phyloP scores from a whole-genome alignment of 1,140 invertebrate species.

The Brachionus paranguensis region DNA sequence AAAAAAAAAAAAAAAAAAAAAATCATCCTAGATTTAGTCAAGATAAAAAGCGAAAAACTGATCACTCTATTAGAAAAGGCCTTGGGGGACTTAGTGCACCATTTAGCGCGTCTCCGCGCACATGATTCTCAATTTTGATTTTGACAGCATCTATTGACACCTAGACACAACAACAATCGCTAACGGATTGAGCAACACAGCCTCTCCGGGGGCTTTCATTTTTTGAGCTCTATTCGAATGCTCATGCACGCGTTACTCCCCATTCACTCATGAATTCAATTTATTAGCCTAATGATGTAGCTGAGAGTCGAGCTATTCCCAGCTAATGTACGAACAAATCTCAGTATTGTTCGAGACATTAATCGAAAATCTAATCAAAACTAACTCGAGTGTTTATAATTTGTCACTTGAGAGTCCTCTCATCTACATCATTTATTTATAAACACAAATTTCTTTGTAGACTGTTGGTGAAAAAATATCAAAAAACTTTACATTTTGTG shows the following conservation, averaged over 20 bases:
- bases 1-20: not conserved
- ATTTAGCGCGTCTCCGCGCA: not conserved
- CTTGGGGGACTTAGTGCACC: not conserved
- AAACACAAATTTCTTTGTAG: constrained; percentile 7
- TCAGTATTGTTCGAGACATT: not conserved
- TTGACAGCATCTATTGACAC: constrained; percentile 12
- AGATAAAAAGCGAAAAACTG: not conserved
- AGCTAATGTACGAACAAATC: not conserved
- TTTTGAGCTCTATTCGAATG: not conserved
- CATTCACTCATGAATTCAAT: constrained; percentile 13
- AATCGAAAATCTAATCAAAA: constrained; percentile 33
- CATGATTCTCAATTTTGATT: constrained; percentile 4
- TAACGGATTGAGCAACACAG: not conserved
- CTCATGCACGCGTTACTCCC: constrained; percentile 17
- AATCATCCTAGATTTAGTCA: not conserved
- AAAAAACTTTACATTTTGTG: not conserved
- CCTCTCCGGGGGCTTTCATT: not conserved
- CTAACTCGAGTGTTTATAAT: constrained; percentile 35
- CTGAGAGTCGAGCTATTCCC: not conserved
- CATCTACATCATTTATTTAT: constrained; percentile 20
- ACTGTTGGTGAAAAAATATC: not conserved
- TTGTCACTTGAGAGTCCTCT: constrained; percentile 36
- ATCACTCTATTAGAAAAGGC: constrained; percentile 9
- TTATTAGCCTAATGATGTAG: constrained; percentile 26
- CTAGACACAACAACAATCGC: not conserved